Conservation (phyloP, 2,888 invertebrate species). For the Carcina quercana region DNA sequence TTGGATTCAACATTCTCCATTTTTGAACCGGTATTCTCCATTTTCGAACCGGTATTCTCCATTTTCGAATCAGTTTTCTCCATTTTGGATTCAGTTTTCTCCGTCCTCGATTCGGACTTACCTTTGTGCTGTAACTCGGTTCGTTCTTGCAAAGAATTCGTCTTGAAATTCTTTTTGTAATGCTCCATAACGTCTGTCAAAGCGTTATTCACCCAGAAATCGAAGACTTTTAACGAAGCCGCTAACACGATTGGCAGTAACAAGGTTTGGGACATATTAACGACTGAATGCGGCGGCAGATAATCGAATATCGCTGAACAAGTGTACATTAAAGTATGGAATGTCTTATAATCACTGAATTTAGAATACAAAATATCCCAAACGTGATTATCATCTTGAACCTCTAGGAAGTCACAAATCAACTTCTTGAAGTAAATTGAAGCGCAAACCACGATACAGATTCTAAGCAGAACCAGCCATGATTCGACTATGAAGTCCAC, state of each 20-base stretch:
- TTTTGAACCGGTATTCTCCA: background rate
- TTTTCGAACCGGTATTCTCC: background rate
- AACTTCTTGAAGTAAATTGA: conserved; percentile 57
- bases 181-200: conserved; percentile 15
- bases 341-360: conserved; percentile 78
- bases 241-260: conserved; percentile 74
- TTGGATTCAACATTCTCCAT: background rate
- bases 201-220: conserved; percentile 40
- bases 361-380: conserved; percentile 83
- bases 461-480: conserved; percentile 38
- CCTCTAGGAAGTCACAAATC: conserved; percentile 42
- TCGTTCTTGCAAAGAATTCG: conserved; percentile 9
- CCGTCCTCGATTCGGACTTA: background rate
- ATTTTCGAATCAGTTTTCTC: background rate
- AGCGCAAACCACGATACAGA: conserved; percentile 24
- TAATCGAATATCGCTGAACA: conserved; percentile 86
- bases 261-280: conserved; percentile 66
- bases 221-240: conserved; percentile 44
- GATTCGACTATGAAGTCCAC: conserved; percentile 39
- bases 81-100: background rate
- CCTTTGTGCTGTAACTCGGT: conserved; percentile 10
- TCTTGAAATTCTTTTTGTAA: background rate
- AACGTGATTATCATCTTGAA: conserved; percentile 78
- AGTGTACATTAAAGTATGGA: conserved; percentile 85
- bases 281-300: conserved; percentile 70